Evolutionary conservation across 2,797 vertebrate species (phyloP).

Genomic region (Danio albolineatus): DNA sequence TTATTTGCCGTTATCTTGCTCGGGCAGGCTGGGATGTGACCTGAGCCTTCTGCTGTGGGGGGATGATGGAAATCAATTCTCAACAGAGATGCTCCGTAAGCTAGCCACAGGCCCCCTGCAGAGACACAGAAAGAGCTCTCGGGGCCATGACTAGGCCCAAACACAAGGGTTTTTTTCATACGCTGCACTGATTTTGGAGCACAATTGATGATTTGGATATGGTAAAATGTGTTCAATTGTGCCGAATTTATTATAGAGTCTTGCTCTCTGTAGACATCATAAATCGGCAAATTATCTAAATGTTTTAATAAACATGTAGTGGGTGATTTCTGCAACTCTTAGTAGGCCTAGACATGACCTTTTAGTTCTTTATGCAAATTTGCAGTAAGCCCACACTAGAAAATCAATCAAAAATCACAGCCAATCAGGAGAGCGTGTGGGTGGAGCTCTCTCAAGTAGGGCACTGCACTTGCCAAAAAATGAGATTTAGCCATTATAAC

Average conservation of each 20-base stretch:
- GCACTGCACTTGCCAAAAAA: too few relatives aligned
- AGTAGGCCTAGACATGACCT: slow-evolving; percentile 29
- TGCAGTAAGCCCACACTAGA: too few relatives aligned
- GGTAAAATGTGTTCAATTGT: background rate
- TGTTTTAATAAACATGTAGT: background rate
- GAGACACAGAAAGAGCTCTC: slow-evolving; percentile 54
- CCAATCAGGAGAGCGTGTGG: too few relatives aligned
- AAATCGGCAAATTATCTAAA: background rate
- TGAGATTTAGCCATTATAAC: too few relatives aligned
- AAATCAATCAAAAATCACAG: too few relatives aligned
- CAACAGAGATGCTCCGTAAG: slow-evolving; percentile 59
- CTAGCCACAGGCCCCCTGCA: slow-evolving; percentile 56
- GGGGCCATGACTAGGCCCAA: slow-evolving; percentile 47
- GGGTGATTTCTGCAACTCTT: background rate
- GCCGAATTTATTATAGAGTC: background rate
- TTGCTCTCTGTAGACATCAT: background rate
- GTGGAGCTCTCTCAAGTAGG: too few relatives aligned
- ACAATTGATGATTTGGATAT: slow-evolving; percentile 7
- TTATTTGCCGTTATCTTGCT: slow-evolving; percentile 66
- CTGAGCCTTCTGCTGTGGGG: slow-evolving; percentile 59
- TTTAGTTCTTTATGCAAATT: slow-evolving; percentile 40
- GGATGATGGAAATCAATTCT: slow-evolving; percentile 67
- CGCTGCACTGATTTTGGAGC: slow-evolving; percentile 9
- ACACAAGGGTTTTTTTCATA: background rate
- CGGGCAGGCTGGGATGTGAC: slow-evolving; percentile 65